These are phyloP conservation scores for Salticus scenicus DNA, from an alignment of 2,888 invertebrate species.

Conservation along the genomic window DNA sequence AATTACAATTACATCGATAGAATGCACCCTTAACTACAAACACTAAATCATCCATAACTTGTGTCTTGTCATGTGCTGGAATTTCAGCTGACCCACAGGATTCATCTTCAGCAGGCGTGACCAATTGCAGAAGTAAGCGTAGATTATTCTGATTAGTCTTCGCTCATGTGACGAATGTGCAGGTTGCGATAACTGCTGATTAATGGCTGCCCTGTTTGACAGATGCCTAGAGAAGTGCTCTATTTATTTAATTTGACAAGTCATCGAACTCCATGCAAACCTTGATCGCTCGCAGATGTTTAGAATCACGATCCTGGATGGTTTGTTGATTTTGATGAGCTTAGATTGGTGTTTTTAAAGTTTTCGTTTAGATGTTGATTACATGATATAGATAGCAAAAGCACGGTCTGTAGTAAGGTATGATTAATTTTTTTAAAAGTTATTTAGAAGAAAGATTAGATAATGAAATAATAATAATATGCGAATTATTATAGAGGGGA, in stretches of 20 bases:
- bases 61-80: background rate
- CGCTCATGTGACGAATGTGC: background rate
- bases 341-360: too few relatives aligned
- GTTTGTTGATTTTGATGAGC: too few relatives aligned
- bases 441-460: too few relatives aligned
- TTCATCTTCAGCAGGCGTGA: constrained; percentile 11
- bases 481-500: too few relatives aligned
- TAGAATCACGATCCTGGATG: background rate
- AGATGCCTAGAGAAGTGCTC: background rate
- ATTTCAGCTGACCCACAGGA: background rate
- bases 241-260: constrained; percentile 12
- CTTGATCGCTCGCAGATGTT: constrained; percentile 4
- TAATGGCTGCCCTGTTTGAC: background rate
- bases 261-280: background rate
- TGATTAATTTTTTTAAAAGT: too few relatives aligned
- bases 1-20: background rate
- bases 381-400: too few relatives aligned
- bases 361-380: too few relatives aligned
- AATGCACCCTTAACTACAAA: background rate
- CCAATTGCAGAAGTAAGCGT: constrained; percentile 2
- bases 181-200: background rate
- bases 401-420: too few relatives aligned
- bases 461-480: too few relatives aligned
- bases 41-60: background rate
- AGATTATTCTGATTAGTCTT: constrained; percentile 1